A percentile compares a stretch with the other conserved stretches of the same genome.
Conservation (phyloP, 2,888 invertebrate species). For the Acanthoscelides obtectus region DNA sequence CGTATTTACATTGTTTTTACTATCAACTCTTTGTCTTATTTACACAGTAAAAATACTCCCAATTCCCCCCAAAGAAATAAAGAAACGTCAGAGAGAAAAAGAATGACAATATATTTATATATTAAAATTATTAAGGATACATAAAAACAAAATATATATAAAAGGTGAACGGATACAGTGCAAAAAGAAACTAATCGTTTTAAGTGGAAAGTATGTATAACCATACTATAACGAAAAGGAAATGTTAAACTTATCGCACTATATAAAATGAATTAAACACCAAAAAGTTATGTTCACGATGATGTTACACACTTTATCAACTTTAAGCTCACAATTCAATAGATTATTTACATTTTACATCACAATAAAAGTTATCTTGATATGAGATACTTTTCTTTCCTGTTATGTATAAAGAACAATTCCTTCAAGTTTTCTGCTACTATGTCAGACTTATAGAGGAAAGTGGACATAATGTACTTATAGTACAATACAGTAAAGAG, state of each 20-base stretch:
- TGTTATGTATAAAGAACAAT: not conserved
- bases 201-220: slow-evolving; percentile 42
- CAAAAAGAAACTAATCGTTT: slow-evolving; percentile 27
- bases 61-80: slow-evolving; percentile 18
- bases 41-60: slow-evolving; percentile 27
- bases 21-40: slow-evolving; percentile 19
- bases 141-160: slow-evolving; percentile 41
- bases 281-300: not conserved
- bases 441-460: not conserved
- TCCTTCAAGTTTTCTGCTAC: not conserved
- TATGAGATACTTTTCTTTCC: slow-evolving; percentile 31
- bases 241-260: not conserved
- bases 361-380: slow-evolving; percentile 34
- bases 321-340: slow-evolving; percentile 2
- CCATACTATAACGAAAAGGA: slow-evolving; percentile 34
- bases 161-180: slow-evolving; percentile 38
- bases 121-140: slow-evolving; percentile 43
- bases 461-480: not conserved
- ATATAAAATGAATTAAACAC: slow-evolving; percentile 4
- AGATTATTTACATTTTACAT: slow-evolving; percentile 38
- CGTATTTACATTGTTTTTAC: slow-evolving; percentile 18
- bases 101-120: slow-evolving; percentile 44
- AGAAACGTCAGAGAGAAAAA: slow-evolving; percentile 29
- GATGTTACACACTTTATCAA: not conserved
- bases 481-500: slow-evolving; percentile 12